A percentile compares a stretch with the other conserved stretches of the same genome.
Conservation (phyloP, 2,888 invertebrate species). For the Monoplex corrugatus region DNA sequence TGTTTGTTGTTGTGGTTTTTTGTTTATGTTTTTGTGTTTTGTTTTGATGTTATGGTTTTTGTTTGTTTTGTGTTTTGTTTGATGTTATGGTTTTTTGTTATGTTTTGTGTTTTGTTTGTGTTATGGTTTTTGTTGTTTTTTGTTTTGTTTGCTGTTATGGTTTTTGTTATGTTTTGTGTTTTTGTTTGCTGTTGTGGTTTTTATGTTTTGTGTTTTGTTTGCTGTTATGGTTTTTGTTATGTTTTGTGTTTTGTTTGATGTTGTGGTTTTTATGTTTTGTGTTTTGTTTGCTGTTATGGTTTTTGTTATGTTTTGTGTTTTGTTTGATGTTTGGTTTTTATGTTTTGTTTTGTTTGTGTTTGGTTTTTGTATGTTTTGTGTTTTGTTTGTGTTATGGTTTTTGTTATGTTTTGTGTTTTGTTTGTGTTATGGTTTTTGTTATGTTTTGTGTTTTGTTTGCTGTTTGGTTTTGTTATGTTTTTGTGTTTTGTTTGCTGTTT, state of each 20-base stretch:
- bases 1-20: not conserved
- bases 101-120: too few species aligned
- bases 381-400: too few species aligned
- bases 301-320: not conserved
- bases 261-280: not conserved
- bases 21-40: not conserved
- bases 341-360: too few species aligned
- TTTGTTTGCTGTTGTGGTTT: not conserved
- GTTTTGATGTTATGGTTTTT: too few species aligned
- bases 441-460: too few species aligned
- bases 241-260: not conserved
- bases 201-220: not conserved
- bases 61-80: too few species aligned
- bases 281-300: not conserved
- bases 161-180: constrained; percentile 8
- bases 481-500: constrained; percentile 1
- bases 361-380: too few species aligned
- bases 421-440: not conserved
- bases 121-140: not conserved
- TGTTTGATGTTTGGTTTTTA: too few species aligned
- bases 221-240: constrained; percentile 6
- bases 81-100: not conserved
- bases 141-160: not conserved
- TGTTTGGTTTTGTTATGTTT: not conserved
- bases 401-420: too few species aligned